Evolutionary conservation across 2,797 vertebrate species (phyloP).

Genomic region (Falco rusticolus): DNA sequence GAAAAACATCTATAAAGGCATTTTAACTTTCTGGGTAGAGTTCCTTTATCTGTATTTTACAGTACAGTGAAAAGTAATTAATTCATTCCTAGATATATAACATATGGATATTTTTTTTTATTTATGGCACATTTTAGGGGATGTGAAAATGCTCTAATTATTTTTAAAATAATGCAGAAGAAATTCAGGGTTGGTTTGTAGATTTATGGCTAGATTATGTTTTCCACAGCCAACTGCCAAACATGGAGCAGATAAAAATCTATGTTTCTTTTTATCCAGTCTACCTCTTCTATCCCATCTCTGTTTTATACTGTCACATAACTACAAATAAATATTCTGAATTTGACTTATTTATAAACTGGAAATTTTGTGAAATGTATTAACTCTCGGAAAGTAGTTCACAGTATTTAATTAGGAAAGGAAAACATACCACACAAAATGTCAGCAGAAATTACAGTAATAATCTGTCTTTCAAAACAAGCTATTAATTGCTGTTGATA

Average conservation of each 20-base stretch:
- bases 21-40: slow-evolving; percentile 41
- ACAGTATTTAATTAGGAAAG: slow-evolving; percentile 26
- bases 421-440: background rate
- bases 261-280: background rate
- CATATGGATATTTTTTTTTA: slow-evolving; percentile 51
- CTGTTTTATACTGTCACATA: background rate
- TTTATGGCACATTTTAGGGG: slow-evolving; percentile 40
- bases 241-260: background rate
- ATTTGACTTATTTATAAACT: slow-evolving; percentile 25
- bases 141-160: slow-evolving; percentile 45
- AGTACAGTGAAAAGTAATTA: slow-evolving; percentile 51
- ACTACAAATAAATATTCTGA: slow-evolving; percentile 5
- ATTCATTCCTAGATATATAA: slow-evolving; percentile 44
- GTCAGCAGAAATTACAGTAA: slow-evolving; percentile 37
- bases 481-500: slow-evolving; percentile 32
- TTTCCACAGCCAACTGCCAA: slow-evolving; percentile 54
- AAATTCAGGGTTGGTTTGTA: background rate
- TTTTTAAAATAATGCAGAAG: slow-evolving; percentile 47
- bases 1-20: background rate
- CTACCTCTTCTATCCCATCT: slow-evolving; percentile 1
- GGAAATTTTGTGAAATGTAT: background rate
- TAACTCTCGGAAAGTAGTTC: slow-evolving; percentile 19
- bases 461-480: slow-evolving; percentile 28
- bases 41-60: slow-evolving; percentile 59
- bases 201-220: slow-evolving; percentile 51